Base-by-base conservation (phyloP, 1,140 invertebrate species). In the Heterodera carotae region DNA sequence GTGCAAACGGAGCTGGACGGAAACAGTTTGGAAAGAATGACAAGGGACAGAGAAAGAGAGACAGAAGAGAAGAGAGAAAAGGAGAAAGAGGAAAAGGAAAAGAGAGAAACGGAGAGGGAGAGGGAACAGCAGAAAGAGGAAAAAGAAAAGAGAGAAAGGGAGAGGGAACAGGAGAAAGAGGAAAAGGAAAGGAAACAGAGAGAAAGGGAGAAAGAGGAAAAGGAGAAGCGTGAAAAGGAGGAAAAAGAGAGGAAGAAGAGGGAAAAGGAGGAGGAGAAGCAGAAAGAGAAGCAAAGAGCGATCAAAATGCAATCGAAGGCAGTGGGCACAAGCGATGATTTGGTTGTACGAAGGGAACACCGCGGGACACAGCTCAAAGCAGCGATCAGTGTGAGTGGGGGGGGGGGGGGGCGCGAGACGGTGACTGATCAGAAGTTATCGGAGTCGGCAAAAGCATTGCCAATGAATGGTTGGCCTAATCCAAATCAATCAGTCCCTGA, bases 11-110 rank as follows among this genome's bases (percentile, higher is more conserved):
- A 62, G 33, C n/a, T 62, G 72, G 34, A 34, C 22, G 36, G 12
- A 74, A 56, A 56, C 33, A 74, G 31, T 56, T 71, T 71, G 69
- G 69, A 48, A n/a, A 56, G 33, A 25, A 71, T 71, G 59, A 27
- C 31, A 27, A 25, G 33, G n/a, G 48, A 53, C 2, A 71, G 31
- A 43, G 22, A 56, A 43, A 71, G 18, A 22, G 48, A 56, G 48
- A 18, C 15, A 56, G 18, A 22, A 53, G 18, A 53, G 48, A 22
- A 22, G 18, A 18, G 22, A 53, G 18, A 53, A 53, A 4, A 18
- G 48, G 22, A 18, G 18, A 22, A 22, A 22, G 18, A 56, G 48
- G 22, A 22, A 18, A 18, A 56, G 12, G n/a, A 29, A 27, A 31
- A 59, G 59, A 31, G 12, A 29, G 6, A 3, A 34, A 29, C 12